These are phyloP conservation scores for Helicoverpa zea DNA, from an alignment of 1,140 invertebrate genomes.

Conservation along the genomic window DNA sequence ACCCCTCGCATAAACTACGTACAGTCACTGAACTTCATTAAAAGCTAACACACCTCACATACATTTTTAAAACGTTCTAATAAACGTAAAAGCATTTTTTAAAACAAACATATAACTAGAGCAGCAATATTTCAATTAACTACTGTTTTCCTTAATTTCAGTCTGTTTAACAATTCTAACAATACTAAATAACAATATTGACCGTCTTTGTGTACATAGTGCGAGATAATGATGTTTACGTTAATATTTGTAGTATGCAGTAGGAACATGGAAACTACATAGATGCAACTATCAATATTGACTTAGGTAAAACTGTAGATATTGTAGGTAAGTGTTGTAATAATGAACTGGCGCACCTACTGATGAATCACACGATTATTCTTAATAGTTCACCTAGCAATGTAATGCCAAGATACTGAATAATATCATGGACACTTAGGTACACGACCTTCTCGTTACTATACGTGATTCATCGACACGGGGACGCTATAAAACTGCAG, in stretches of 20 bases:
- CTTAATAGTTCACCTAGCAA: background rate
- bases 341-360: conserved; percentile 1
- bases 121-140: background rate
- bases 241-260: conserved; percentile 17
- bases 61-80: background rate
- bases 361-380: background rate
- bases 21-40: conserved; percentile 59
- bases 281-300: background rate
- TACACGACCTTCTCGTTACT: background rate
- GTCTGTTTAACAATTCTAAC: conserved; percentile 19
- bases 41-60: conserved; percentile 39
- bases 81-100: conserved; percentile 4
- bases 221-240: conserved; percentile 19
- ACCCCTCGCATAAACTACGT: conserved; percentile 45
- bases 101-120: background rate
- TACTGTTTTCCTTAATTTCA: conserved; percentile 11
- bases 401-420: conserved; percentile 1
- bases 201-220: conserved; percentile 1
- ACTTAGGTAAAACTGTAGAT: background rate
- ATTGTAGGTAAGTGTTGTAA: background rate
- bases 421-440: background rate
- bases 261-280: background rate
- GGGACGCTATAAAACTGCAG: conserved; percentile 55
- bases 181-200: conserved; percentile 20
- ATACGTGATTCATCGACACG: conserved; percentile 36